These are phyloP conservation scores for Nannoperca obscura DNA, from an alignment of 2,797 vertebrate genomes.

Conservation along the genomic window DNA sequence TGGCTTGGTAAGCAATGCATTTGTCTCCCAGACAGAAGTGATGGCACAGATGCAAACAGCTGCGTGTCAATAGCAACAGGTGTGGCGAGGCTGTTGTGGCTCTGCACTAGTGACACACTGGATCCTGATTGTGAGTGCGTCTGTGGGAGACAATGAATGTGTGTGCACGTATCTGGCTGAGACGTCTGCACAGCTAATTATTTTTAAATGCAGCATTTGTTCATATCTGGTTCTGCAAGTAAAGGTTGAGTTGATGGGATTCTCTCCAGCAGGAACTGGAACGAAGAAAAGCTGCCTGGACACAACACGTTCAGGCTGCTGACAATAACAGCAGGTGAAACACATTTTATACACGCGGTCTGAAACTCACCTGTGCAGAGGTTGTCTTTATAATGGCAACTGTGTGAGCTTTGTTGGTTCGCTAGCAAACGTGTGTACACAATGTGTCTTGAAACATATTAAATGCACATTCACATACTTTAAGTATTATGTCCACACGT, in stretches of 20 bases:
- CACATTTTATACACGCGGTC: too few species aligned
- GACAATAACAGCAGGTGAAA: too few species aligned
- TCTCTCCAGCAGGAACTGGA: neutral
- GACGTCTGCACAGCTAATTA: neutral
- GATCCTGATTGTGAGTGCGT: slow-evolving; percentile 12
- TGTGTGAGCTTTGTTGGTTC: too few species aligned
- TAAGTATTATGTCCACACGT: too few species aligned
- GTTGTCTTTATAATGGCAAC: neutral
- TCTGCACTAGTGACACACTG: slow-evolving; percentile 18
- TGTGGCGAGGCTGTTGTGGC: slow-evolving; percentile 39
- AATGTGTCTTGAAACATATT: neutral
- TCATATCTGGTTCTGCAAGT: neutral
- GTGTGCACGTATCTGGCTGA: neutral
- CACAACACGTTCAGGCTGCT: too few species aligned
- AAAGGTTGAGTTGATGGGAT: neutral
- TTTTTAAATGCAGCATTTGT: neutral
- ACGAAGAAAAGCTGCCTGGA: neutral
- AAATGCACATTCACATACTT: neutral
- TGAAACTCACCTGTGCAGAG: too few species aligned
- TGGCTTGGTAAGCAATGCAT: slow-evolving; percentile 31
- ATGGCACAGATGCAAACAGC: slow-evolving; percentile 42
- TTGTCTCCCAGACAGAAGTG: slow-evolving; percentile 36
- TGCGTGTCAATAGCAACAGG: slow-evolving; percentile 53
- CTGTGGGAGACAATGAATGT: slow-evolving; percentile 4
- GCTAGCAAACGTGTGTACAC: neutral